Percentiles rank a stretch among this genome's conserved stretches.
These are phyloP conservation scores for Pao palembangensis DNA, from an alignment of 2,113 vertebrate genomes.

Conservation along the genomic window DNA sequence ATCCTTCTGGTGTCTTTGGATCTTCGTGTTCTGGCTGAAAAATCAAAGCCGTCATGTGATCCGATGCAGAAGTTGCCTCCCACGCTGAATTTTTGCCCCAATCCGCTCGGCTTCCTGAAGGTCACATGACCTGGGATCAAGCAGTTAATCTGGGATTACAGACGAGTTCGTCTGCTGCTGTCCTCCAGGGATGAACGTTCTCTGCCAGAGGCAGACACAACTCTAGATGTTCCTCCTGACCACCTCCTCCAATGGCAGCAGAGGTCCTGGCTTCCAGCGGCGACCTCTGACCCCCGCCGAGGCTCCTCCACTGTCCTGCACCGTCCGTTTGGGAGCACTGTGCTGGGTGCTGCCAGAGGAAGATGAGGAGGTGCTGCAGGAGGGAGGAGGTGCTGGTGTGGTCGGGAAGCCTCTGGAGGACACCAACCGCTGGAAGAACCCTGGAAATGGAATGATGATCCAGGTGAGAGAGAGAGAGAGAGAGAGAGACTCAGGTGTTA, in stretches of 20 bases:
- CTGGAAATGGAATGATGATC: slow-evolving; percentile 29
- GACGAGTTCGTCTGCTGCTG: slow-evolving; percentile 11
- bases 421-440: slow-evolving; percentile 23
- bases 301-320: not conserved
- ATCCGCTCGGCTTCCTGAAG: slow-evolving; percentile 19
- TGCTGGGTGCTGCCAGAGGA: slow-evolving; percentile 61
- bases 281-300: slow-evolving; percentile 24
- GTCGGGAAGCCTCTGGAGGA: slow-evolving; percentile 40
- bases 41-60: no score
- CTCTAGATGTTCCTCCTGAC: slow-evolving; percentile 24
- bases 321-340: slow-evolving; percentile 47
- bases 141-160: slow-evolving; percentile 50
- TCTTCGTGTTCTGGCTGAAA: not conserved
- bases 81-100: slow-evolving; percentile 23
- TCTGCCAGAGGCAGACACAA: not conserved
- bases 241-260: not conserved
- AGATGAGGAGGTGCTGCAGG: slow-evolving; percentile 51
- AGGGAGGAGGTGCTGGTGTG: slow-evolving; percentile 6
- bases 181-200: slow-evolving; percentile 29
- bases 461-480: slow-evolving; percentile 28
- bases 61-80: no score
- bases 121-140: slow-evolving; percentile 37
- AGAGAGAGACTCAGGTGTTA: not conserved
- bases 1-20: no score
- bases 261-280: not conserved